These are phyloP conservation scores for Neotoxoptera formosana DNA, from an alignment of 1,140 invertebrate species.

Conservation along the genomic window DNA sequence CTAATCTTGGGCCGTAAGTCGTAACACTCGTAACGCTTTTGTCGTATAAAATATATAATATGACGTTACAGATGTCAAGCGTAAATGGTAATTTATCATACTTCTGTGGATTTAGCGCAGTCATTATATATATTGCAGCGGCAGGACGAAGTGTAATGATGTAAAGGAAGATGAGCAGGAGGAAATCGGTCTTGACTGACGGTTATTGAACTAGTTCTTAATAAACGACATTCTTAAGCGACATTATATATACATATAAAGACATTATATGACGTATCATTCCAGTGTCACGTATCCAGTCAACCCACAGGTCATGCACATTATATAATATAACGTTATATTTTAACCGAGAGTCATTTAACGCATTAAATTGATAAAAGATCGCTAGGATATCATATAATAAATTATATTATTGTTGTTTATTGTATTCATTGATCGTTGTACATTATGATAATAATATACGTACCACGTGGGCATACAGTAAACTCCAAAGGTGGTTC, in stretches of 20 bases:
- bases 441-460: not conserved
- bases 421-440: too few relatives aligned
- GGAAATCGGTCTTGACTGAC: not conserved
- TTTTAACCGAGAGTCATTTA: not conserved
- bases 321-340: not conserved
- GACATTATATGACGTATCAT: not conserved
- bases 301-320: not conserved
- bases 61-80: not conserved
- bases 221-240: not conserved
- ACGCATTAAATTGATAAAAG: not conserved
- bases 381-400: not conserved
- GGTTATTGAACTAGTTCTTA: not conserved
- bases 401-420: too few relatives aligned
- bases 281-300: not conserved
- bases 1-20: not conserved
- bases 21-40: not conserved
- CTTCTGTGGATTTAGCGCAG: not conserved
- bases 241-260: not conserved
- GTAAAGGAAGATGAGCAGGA: not conserved
- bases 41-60: slow-evolving; percentile 10
- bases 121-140: too few relatives aligned
- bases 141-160: not conserved
- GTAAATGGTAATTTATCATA: slow-evolving; percentile 21
- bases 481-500: not conserved
- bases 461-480: not conserved